Evolutionary conservation across 2,888 invertebrate species (phyloP).

Genomic region (Diplazon laetatorius): DNA sequence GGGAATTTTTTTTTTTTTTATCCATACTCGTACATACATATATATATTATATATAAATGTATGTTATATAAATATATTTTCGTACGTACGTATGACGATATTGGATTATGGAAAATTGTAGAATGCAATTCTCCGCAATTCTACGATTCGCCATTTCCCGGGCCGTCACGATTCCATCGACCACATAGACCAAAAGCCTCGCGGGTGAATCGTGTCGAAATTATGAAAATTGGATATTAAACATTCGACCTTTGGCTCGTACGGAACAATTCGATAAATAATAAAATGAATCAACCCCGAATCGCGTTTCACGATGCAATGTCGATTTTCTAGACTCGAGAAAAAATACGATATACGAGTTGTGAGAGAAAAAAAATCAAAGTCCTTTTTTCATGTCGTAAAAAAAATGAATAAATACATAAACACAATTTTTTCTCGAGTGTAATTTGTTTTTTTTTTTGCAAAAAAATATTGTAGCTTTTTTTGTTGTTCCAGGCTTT

Average conservation of each 20-base stretch:
- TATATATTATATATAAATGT: slow-evolving; percentile 9
- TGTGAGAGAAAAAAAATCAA: too few relatives aligned
- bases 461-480: too few relatives aligned
- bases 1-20: slow-evolving; percentile 24
- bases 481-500: too few relatives aligned
- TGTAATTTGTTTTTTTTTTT: too few relatives aligned
- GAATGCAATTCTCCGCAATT: slow-evolving; percentile 3
- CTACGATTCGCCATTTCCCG: not conserved
- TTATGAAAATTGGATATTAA: not conserved
- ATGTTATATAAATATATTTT: too few relatives aligned
- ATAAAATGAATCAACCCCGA: not conserved
- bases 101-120: slow-evolving; percentile 8
- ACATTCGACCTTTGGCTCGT: not conserved
- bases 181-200: not conserved
- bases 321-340: too few relatives aligned
- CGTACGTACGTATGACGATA: not conserved
- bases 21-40: too few relatives aligned
- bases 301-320: too few relatives aligned
- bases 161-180: slow-evolving; percentile 10
- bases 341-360: too few relatives aligned
- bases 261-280: not conserved
- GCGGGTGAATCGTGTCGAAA: not conserved
- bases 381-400: too few relatives aligned
- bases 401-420: too few relatives aligned
- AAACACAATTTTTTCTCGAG: too few relatives aligned